Percentiles rank a stretch among this genome's conserved stretches.
phyloP scores from a whole-genome alignment of 1,140 invertebrate genomes.

The Papilio dardanus region DNA sequence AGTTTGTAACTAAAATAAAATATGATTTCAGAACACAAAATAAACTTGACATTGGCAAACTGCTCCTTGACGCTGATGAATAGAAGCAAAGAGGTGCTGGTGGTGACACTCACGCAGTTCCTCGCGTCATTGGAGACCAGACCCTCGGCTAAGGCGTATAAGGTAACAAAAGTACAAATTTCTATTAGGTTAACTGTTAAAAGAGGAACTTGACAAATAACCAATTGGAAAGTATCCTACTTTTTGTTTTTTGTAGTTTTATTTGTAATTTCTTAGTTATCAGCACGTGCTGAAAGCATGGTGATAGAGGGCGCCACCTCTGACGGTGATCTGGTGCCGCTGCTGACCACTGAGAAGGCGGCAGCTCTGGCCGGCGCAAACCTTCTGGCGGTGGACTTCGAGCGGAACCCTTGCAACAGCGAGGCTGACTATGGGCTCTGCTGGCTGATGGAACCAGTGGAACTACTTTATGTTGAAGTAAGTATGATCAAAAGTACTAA shows the following conservation, averaged over 20 bases:
- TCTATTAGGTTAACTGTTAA: background rate
- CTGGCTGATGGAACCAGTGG: constrained; percentile 88
- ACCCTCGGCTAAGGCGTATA: constrained; percentile 87
- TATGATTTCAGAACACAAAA: constrained; percentile 87
- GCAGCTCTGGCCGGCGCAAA: constrained; percentile 84
- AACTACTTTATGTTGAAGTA: constrained; percentile 92
- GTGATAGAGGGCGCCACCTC: constrained; percentile 89
- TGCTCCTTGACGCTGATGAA: constrained; percentile 88
- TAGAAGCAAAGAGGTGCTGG: constrained; percentile 87
- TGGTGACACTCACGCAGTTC: constrained; percentile 89
- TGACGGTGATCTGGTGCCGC: constrained; percentile 89
- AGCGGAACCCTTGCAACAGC: constrained; percentile 87
- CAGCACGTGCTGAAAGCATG: constrained; percentile 89
- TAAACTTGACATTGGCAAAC: constrained; percentile 91
- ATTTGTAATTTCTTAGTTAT: constrained; percentile 72
- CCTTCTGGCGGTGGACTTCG: constrained; percentile 89
- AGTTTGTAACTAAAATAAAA: background rate
- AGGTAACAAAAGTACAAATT: constrained; percentile 65
- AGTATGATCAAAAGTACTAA: constrained; percentile 42
- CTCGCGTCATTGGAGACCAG: constrained; percentile 88
- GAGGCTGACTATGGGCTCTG: constrained; percentile 88
- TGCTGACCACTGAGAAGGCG: constrained; percentile 87
- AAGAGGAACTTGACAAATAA: constrained; percentile 30
- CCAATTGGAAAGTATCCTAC: background rate
- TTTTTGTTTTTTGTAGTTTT: background rate